phyloP scores from a whole-genome alignment of 2,888 invertebrate species.

The Enchytraeus crypticus region DNA sequence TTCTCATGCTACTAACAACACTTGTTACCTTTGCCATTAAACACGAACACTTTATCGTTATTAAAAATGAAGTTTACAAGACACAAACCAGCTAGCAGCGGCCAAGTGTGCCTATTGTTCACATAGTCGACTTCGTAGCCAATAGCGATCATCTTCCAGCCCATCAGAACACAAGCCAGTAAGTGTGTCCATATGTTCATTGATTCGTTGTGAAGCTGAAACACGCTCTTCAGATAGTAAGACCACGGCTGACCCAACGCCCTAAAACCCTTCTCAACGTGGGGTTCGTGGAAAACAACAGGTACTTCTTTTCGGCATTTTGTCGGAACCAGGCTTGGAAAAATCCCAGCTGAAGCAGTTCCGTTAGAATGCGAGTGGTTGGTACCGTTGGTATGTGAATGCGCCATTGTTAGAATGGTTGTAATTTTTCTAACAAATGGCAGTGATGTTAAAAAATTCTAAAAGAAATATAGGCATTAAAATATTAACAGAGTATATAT shows the following conservation, averaged over 20 bases:
- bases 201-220: conserved; percentile 46
- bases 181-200: conserved; percentile 48
- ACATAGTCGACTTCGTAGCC: conserved; percentile 35
- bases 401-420: too few species aligned
- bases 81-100: conserved; percentile 36
- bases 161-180: conserved; percentile 28
- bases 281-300: conserved; percentile 41
- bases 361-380: too few species aligned
- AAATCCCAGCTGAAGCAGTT: too few species aligned
- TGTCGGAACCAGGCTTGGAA: conserved; percentile 10
- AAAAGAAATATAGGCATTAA: too few species aligned
- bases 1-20: too few species aligned
- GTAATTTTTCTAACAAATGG: too few species aligned
- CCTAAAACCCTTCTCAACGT: conserved; percentile 44
- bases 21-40: too few species aligned
- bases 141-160: conserved; percentile 29
- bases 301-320: conserved; percentile 34
- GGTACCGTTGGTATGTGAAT: too few species aligned
- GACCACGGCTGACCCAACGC: conserved; percentile 41
- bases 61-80: too few species aligned
- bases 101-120: conserved; percentile 42
- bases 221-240: conserved; percentile 40
- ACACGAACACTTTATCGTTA: too few species aligned
- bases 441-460: too few species aligned
- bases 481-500: too few species aligned